phyloP scores from a whole-genome alignment of 1,140 invertebrate genomes.

The Odontomachus brunneus region DNA sequence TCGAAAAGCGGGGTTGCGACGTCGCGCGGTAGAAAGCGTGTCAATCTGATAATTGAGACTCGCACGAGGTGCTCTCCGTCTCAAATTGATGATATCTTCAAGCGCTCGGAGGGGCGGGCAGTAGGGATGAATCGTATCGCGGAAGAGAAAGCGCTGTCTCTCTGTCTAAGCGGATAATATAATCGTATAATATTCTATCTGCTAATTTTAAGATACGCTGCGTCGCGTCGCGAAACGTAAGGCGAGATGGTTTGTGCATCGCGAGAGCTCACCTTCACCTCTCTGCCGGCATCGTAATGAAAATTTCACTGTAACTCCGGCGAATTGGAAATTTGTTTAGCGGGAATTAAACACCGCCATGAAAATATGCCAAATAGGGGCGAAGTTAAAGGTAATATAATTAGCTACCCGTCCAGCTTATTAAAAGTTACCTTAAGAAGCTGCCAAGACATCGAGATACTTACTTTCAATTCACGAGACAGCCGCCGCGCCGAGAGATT shows the following conservation, averaged over 20 bases:
- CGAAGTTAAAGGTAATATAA: constrained; percentile 41
- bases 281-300: constrained; percentile 12
- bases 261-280: constrained; percentile 11
- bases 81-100: not conserved
- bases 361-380: constrained; percentile 41
- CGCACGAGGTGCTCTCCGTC: not conserved
- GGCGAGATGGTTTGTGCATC: constrained; percentile 14
- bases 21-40: not conserved
- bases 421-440: constrained; percentile 56
- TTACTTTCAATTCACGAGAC: constrained; percentile 41
- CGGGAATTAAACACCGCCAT: constrained; percentile 37
- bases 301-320: constrained; percentile 39
- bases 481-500: constrained; percentile 12
- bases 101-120: not conserved
- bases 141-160: not conserved
- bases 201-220: constrained; percentile 42
- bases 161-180: constrained; percentile 22
- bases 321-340: constrained; percentile 54
- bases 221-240: constrained; percentile 1
- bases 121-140: constrained; percentile 5
- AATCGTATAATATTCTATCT: constrained; percentile 36
- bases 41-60: constrained; percentile 2
- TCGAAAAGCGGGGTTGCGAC: not conserved
- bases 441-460: constrained; percentile 44
- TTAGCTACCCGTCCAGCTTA: constrained; percentile 42